phyloP scores from a whole-genome alignment of 2,888 invertebrate genomes.

The Pheosia tremula region DNA sequence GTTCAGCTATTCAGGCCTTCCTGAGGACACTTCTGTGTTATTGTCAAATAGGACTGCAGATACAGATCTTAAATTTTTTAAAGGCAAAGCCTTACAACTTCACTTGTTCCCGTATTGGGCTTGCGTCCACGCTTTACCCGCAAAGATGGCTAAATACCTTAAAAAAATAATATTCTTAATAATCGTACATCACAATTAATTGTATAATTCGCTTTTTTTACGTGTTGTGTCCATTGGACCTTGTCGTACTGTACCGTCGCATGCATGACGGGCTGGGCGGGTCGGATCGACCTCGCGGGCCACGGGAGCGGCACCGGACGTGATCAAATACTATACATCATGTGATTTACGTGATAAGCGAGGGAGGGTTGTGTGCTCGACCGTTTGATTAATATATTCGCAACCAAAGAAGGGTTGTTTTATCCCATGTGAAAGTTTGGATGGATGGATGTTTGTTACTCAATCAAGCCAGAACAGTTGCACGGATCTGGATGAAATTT shows the following conservation, averaged over 20 bases:
- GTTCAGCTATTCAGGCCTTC: too few relatives aligned
- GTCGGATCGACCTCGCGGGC: slow-evolving; percentile 1
- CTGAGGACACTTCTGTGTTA: too few relatives aligned
- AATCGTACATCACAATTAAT: neutral
- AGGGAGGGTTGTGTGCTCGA: neutral
- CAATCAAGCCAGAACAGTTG: too few relatives aligned
- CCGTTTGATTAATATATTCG: slow-evolving; percentile 4
- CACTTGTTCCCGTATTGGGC: too few relatives aligned
- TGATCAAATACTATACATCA: slow-evolving; percentile 5
- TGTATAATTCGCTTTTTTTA: neutral
- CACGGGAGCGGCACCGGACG: slow-evolving; percentile 4
- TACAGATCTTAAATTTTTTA: too few relatives aligned
- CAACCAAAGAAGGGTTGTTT: neutral
- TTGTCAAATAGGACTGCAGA: too few relatives aligned
- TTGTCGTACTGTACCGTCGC: neutral
- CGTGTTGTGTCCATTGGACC: neutral
- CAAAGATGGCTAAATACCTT: too few relatives aligned
- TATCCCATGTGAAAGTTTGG: neutral
- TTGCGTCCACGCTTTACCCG: too few relatives aligned
- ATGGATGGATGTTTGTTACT: too few relatives aligned
- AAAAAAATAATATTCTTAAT: too few relatives aligned
- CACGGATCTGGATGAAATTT: too few relatives aligned
- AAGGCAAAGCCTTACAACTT: too few relatives aligned
- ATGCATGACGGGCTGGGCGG: slow-evolving; percentile 6
- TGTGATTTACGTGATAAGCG: slow-evolving; percentile 3